Percentiles rank a stretch among this genome's conserved stretches.
phyloP scores from a whole-genome alignment of 2,113 vertebrate species.

The Nothoprocta perdicaria region DNA sequence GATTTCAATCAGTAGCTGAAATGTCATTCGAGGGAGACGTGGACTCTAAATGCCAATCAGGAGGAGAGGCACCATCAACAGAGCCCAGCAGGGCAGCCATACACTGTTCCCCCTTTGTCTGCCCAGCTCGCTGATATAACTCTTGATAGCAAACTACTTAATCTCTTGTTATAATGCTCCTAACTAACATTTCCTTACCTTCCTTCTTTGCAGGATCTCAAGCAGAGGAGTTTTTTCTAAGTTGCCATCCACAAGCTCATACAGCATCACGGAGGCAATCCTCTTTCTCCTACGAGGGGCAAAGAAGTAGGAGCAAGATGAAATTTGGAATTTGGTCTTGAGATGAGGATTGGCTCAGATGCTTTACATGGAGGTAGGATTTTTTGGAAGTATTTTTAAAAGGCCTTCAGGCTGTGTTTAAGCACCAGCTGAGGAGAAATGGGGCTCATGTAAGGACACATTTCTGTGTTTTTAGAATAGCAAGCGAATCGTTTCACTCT shows the following conservation, averaged over 20 bases:
- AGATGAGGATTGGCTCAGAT: background rate
- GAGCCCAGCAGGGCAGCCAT: background rate
- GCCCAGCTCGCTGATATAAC: background rate
- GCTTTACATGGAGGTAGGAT: accelerated
- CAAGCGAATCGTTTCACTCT: background rate
- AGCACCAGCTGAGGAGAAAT: background rate
- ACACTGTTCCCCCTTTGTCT: accelerated
- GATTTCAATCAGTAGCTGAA: conserved; percentile 59
- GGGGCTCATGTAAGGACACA: accelerated
- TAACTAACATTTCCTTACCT: background rate
- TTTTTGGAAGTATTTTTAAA: background rate
- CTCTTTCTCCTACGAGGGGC: accelerated
- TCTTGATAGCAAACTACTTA: background rate
- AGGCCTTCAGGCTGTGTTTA: background rate
- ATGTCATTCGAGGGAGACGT: conserved; percentile 27
- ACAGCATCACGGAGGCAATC: accelerated
- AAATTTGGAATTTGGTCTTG: too few species aligned
- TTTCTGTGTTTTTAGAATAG: accelerated
- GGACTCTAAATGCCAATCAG: conserved; percentile 31
- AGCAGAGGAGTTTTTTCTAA: background rate
- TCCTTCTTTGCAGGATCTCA: background rate
- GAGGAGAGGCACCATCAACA: background rate
- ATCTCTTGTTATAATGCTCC: background rate
- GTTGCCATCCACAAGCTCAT: accelerated
- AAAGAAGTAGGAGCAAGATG: accelerated